These are phyloP conservation scores for Dasyornis broadbenti DNA, from an alignment of 2,113 vertebrate genomes.

Conservation along the genomic window DNA sequence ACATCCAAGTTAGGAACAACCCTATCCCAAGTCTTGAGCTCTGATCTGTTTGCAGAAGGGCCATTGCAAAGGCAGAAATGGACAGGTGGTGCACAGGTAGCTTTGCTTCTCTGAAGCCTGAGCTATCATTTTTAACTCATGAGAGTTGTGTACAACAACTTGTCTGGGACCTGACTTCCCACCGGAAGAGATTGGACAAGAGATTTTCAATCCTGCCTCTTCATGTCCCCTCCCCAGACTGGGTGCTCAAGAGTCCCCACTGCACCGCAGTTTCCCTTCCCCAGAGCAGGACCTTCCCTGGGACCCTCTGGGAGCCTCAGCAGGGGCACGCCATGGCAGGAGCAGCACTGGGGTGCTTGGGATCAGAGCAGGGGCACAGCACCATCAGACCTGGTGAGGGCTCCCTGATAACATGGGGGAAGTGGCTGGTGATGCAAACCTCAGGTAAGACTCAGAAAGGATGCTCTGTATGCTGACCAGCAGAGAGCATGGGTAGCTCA, in stretches of 20 bases:
- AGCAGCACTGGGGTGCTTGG: neutral
- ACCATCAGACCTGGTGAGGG: neutral
- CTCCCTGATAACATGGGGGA: neutral
- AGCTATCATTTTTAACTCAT: neutral
- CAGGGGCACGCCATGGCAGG: fast-evolving
- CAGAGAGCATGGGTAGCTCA: fast-evolving
- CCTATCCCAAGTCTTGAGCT: neutral
- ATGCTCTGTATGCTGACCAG: neutral
- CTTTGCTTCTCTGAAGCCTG: neutral
- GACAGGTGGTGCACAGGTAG: neutral
- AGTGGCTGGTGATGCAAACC: neutral
- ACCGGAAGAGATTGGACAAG: neutral
- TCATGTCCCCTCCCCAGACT: neutral
- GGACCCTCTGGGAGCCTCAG: neutral
- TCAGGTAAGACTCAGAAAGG: neutral
- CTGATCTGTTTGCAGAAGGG: neutral
- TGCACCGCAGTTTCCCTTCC: neutral
- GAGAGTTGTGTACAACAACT: neutral
- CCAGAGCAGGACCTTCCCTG: neutral
- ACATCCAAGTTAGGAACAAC: neutral
- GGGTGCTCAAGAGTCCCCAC: neutral
- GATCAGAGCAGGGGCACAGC: neutral
- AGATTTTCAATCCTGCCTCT: neutral
- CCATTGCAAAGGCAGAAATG: neutral
- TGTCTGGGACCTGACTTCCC: neutral